These are phyloP conservation scores for Ameiurus melas DNA, from an alignment of 2,113 vertebrate genomes.

Conservation along the genomic window DNA sequence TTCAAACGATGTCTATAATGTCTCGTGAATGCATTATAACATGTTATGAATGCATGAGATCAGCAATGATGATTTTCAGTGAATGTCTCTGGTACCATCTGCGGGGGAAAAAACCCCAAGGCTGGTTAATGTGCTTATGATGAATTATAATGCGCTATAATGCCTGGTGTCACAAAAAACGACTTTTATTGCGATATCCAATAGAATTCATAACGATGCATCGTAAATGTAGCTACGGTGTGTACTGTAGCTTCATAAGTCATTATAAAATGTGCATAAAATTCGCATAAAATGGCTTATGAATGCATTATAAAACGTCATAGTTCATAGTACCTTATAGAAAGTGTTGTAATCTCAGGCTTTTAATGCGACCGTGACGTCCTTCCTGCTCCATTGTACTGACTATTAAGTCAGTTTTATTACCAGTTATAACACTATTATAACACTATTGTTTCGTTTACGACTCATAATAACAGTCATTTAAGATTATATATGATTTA, in stretches of 20 bases:
- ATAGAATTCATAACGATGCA: neutral
- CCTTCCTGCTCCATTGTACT: neutral
- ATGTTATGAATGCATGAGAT: neutral
- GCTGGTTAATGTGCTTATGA: neutral
- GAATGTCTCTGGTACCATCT: neutral
- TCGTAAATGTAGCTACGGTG: neutral
- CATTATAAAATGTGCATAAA: neutral
- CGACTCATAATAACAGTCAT: neutral
- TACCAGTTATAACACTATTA: neutral
- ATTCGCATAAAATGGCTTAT: neutral
- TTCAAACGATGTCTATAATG: neutral
- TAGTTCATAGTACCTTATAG: neutral
- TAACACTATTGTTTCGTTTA: neutral
- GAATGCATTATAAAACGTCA: neutral
- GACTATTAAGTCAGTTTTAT: neutral
- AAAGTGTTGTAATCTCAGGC: neutral
- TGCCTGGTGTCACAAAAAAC: neutral
- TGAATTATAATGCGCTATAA: neutral
- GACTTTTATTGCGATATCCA: neutral
- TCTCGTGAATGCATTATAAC: neutral
- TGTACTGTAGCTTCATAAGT: neutral
- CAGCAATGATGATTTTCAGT: neutral
- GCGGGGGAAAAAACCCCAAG: too few relatives aligned
- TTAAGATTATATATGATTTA: neutral
- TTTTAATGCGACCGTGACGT: neutral